A percentile compares a stretch with the other conserved stretches of the same genome.
Conservation (phyloP, 2,113 vertebrate species). For the Petaurus breviceps region DNA sequence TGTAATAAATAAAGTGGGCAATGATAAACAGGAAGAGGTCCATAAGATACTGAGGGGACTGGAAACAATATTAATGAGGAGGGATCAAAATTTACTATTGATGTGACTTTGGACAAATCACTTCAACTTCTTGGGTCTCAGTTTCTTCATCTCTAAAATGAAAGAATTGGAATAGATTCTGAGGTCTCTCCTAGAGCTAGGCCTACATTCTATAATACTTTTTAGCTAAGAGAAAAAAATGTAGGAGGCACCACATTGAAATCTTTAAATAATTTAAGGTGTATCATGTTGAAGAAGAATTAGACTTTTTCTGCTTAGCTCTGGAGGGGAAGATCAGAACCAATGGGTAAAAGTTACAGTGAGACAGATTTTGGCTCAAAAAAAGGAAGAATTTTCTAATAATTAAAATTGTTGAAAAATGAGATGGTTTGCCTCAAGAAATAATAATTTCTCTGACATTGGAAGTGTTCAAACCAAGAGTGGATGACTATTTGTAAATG, state of each 20-base stretch:
- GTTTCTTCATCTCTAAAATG: background rate
- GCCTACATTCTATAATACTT: background rate
- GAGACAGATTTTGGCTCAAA: background rate
- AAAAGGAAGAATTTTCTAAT: background rate
- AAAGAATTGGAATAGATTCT: background rate
- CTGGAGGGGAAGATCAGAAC: background rate
- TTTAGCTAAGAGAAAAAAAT: background rate
- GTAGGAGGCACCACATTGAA: background rate
- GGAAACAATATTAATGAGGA: background rate
- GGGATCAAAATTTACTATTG: background rate
- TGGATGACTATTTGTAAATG: background rate
- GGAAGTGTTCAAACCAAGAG: background rate
- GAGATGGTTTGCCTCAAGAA: background rate
- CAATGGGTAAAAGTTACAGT: background rate
- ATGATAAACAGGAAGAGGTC: background rate
- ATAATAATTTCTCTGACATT: background rate
- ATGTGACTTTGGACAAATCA: background rate
- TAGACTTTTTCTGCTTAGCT: background rate
- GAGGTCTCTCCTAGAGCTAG: background rate
- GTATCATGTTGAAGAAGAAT: background rate
- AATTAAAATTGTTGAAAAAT: background rate
- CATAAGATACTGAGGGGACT: background rate
- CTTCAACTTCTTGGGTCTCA: background rate
- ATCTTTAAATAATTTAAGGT: background rate
- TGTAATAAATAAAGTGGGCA: background rate